A percentile compares a stretch with the other conserved stretches of the same genome.
phyloP scores from a whole-genome alignment of 2,888 invertebrate genomes.

The Cataglyphis livida region DNA sequence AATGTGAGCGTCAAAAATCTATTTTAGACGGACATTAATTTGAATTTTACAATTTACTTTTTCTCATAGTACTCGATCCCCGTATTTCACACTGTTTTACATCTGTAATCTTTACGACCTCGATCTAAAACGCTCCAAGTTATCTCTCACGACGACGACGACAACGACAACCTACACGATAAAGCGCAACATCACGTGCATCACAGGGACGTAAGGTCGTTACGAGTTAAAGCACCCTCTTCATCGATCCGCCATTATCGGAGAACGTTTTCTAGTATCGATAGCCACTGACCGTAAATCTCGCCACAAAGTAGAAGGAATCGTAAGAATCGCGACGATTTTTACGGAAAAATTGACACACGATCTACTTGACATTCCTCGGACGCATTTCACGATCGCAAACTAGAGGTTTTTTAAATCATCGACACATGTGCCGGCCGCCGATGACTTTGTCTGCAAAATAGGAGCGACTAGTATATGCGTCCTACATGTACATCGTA shows the following conservation, averaged over 20 bases:
- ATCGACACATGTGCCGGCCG: background rate
- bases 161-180: constrained; percentile 2
- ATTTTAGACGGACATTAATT: background rate
- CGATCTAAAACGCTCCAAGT: background rate
- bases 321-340: constrained; percentile 13
- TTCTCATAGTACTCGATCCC: background rate
- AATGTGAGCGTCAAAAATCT: background rate
- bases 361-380: constrained; percentile 24
- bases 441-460: background rate
- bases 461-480: constrained; percentile 16
- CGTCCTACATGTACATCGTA: background rate
- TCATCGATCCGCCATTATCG: constrained; percentile 38
- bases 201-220: constrained; percentile 28
- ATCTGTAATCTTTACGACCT: background rate
- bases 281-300: constrained; percentile 45
- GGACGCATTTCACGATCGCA: background rate
- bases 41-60: background rate
- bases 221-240: constrained; percentile 35
- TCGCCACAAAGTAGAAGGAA: constrained; percentile 21
- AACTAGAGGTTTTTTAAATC: background rate
- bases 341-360: constrained; percentile 18
- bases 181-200: constrained; percentile 16
- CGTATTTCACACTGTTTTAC: background rate
- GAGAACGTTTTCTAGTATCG: constrained; percentile 35
- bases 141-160: background rate